Base-by-base conservation (phyloP, 2,113 vertebrate genomes). In the Xiphophorus maculatus region DNA sequence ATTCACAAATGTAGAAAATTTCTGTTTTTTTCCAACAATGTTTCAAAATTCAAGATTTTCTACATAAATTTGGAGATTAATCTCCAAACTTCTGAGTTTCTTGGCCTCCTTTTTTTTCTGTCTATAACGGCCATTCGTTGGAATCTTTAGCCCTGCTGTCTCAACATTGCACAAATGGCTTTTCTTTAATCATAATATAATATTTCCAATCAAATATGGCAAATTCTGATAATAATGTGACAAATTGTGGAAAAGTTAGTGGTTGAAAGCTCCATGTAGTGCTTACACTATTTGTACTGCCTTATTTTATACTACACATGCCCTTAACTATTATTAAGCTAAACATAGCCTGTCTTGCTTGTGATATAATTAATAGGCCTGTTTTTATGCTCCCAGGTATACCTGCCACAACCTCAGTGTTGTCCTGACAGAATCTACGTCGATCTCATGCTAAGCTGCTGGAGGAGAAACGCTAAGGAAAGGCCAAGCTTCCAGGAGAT, bases 401-500 rank as follows among this genome's bases (percentile, higher is more conserved):
- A 98, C 86, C 95, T 99, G 73, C 96, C 96, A 0, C 96, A 96
- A 92, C 97, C 98, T n/a, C 63, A 84, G 5, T 93, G 95, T 51
- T 99, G 98, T 83, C 96, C 97, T 0, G 96, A 98, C 25, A 83
- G 89, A 51, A 89, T 98, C 82, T 98, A 98, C 92, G 96, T 93
- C 3, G 76, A 91, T 84, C 93, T 98, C 84, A 98, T 99, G 98
- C 94, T 97, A 74, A 96, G 95, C 90, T 98, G 98, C 92, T 99
- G 98, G 98, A 95, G 91, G 91, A 95, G 98, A 84, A 98, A 98
- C n/a, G 95, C 97, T 79, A 98, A 97, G 89, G 95, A 97, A 35
- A 94, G 98, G 13, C 97, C 96, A 6, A 96, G 94, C n/a, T 99
- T 99, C 90, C 96, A 97, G 86, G 96, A 98, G 61, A 96, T 99